These are phyloP conservation scores for Exephanes ischioxanthus DNA, from an alignment of 2,888 invertebrate genomes.

Conservation along the genomic window DNA sequence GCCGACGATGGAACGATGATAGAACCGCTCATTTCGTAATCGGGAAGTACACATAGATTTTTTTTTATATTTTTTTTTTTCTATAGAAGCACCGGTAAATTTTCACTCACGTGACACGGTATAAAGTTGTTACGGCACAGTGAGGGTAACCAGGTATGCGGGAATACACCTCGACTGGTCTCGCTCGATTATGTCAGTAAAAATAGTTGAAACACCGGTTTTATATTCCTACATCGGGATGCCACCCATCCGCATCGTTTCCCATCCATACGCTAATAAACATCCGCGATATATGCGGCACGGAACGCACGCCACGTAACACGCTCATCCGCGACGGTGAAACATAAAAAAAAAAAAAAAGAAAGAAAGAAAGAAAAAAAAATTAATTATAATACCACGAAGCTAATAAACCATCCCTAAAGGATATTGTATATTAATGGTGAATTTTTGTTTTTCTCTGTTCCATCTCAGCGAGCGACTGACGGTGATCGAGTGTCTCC, in stretches of 20 bases:
- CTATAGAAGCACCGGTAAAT: constrained; percentile 62
- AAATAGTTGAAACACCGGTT: constrained; percentile 62
- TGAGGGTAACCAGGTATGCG: constrained; percentile 37
- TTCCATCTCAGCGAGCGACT: constrained; percentile 91
- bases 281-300: constrained; percentile 7
- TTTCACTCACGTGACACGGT: constrained; percentile 61
- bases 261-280: constrained; percentile 23
- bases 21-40: constrained; percentile 69
- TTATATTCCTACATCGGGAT: constrained; percentile 52
- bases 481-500: constrained; percentile 94
- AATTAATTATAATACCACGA: constrained; percentile 1
- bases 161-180: constrained; percentile 24
- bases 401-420: not conserved
- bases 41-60: constrained; percentile 43
- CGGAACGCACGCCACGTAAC: constrained; percentile 17
- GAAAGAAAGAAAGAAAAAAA: constrained; percentile 1
- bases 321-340: constrained; percentile 34
- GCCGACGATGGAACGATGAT: constrained; percentile 33
- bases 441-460: constrained; percentile 52
- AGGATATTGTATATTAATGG: constrained; percentile 42
- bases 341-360: constrained; percentile 38
- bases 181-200: constrained; percentile 55
- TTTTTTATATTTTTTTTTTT: not conserved
- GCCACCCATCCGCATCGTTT: constrained; percentile 49
- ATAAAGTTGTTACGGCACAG: constrained; percentile 44